Conservation (phyloP, 53 echinoderm and acorn worm species). For the Pentamera pediparva region DNA sequence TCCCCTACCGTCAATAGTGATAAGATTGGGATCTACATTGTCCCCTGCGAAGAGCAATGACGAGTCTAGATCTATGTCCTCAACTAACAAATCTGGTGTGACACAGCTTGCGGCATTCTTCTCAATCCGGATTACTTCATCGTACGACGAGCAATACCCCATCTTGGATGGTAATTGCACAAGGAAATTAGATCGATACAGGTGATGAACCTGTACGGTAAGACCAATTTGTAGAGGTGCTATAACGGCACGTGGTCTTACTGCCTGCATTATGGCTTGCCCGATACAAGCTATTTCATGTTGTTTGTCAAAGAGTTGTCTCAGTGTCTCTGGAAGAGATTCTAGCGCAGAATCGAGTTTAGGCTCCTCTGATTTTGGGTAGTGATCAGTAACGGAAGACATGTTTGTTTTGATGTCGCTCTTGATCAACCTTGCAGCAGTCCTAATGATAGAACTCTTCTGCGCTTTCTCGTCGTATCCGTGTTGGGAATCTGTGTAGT, state of each 20-base stretch:
- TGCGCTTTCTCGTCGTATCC: slow-evolving; percentile 24
- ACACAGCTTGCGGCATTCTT: slow-evolving; percentile 38
- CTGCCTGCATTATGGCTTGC: slow-evolving; percentile 47
- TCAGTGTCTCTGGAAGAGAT: slow-evolving; percentile 15
- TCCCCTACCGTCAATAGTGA: slow-evolving; percentile 63
- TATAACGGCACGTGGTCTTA: slow-evolving; percentile 16
- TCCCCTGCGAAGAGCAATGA: slow-evolving; percentile 33
- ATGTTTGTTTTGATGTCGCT: slow-evolving; percentile 44
- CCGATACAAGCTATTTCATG: slow-evolving; percentile 47
- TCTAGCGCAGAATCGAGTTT: slow-evolving; percentile 24
- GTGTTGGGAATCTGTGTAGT: slow-evolving; percentile 13
- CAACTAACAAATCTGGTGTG: slow-evolving; percentile 27
- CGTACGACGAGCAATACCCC: slow-evolving; percentile 39
- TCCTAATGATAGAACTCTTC: slow-evolving; percentile 34
- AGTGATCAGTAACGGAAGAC: slow-evolving; percentile 28
- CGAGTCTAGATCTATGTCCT: slow-evolving; percentile 12
- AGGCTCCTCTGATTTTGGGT: slow-evolving; percentile 26
- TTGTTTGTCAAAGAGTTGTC: slow-evolving; percentile 19
- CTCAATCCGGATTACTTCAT: slow-evolving; percentile 29
- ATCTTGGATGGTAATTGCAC: slow-evolving; percentile 20
- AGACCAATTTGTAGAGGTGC: slow-evolving; percentile 33
- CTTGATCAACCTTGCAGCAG: slow-evolving; percentile 46
- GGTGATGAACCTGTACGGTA: slow-evolving; percentile 25
- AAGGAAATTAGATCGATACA: slow-evolving; percentile 42
- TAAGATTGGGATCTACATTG: slow-evolving; percentile 63